Conservation (phyloP, 1,140 invertebrate genomes). For the Mizuhopecten yessoensis region DNA sequence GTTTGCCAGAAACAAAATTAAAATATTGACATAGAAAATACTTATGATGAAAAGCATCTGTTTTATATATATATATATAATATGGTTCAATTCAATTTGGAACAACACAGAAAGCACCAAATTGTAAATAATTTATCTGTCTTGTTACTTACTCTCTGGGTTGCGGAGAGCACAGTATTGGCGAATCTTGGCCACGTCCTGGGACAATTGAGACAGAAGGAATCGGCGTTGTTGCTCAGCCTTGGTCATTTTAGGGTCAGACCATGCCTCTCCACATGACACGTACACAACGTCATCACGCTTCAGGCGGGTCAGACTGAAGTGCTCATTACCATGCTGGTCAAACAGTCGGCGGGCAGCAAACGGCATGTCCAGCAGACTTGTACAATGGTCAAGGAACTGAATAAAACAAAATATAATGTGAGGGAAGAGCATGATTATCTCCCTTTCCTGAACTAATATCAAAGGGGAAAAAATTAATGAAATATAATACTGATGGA, state of each 20-base stretch:
- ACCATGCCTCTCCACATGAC: conserved; percentile 82
- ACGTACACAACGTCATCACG: conserved; percentile 81
- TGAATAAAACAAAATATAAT: conserved; percentile 66
- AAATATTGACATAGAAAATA: too few relatives aligned
- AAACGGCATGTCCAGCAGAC: conserved; percentile 80
- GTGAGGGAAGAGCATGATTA: background rate
- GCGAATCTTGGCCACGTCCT: conserved; percentile 81
- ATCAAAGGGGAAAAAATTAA: too few relatives aligned
- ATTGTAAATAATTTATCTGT: too few relatives aligned
- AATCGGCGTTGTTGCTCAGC: conserved; percentile 80
- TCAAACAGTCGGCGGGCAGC: conserved; percentile 83
- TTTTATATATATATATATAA: too few relatives aligned
- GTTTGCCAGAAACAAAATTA: too few relatives aligned
- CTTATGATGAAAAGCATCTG: too few relatives aligned
- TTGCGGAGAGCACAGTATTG: conserved; percentile 79
- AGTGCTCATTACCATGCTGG: conserved; percentile 80
- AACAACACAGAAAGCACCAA: too few relatives aligned
- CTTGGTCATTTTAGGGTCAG: conserved; percentile 78
- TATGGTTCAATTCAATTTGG: too few relatives aligned
- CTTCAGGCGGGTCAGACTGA: conserved; percentile 76
- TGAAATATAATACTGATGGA: too few relatives aligned
- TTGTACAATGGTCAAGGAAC: conserved; percentile 82
- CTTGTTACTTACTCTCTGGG: conserved; percentile 74
- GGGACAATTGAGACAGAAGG: conserved; percentile 78
- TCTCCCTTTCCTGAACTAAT: background rate